Conservation (phyloP, 1,140 invertebrate species). For the Leptopilina clavipes region DNA sequence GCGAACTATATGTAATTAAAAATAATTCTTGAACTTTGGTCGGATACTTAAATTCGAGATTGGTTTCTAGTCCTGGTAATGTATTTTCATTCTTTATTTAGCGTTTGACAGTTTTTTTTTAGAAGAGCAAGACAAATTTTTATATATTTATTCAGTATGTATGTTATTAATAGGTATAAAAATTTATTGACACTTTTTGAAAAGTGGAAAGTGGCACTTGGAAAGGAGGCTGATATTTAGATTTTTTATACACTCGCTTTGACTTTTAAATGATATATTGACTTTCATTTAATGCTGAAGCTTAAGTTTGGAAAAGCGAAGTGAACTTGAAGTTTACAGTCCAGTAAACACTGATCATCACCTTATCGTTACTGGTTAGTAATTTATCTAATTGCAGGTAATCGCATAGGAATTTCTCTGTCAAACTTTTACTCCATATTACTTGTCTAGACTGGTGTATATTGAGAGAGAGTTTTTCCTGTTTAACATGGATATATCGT, state of each 20-base stretch:
- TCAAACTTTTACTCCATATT: conserved; percentile 14
- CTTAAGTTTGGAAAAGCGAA: conserved; percentile 7
- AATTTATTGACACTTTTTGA: not conserved
- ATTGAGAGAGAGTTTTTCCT: conserved; percentile 19
- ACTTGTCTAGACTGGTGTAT: not conserved
- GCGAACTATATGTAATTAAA: too few relatives aligned
- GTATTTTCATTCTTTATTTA: too few relatives aligned
- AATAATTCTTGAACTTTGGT: too few relatives aligned
- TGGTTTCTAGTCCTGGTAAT: too few relatives aligned
- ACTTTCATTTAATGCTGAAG: not conserved
- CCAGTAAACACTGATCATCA: not conserved
- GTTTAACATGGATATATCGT: not conserved
- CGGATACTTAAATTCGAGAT: too few relatives aligned
- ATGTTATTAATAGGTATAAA: too few relatives aligned
- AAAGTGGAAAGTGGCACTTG: not conserved
- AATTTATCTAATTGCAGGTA: conserved; percentile 17
- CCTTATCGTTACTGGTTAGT: not conserved
- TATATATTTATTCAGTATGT: too few relatives aligned
- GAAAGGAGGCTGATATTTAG: not conserved
- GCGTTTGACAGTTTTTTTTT: too few relatives aligned
- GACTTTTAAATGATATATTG: not conserved
- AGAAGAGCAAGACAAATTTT: too few relatives aligned
- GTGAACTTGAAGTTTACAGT: not conserved
- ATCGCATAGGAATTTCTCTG: conserved; percentile 10
- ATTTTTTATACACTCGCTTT: not conserved